Evolutionary conservation across 1,140 invertebrate species (phyloP).

Genomic region (Rhizoglyphus robini): DNA sequence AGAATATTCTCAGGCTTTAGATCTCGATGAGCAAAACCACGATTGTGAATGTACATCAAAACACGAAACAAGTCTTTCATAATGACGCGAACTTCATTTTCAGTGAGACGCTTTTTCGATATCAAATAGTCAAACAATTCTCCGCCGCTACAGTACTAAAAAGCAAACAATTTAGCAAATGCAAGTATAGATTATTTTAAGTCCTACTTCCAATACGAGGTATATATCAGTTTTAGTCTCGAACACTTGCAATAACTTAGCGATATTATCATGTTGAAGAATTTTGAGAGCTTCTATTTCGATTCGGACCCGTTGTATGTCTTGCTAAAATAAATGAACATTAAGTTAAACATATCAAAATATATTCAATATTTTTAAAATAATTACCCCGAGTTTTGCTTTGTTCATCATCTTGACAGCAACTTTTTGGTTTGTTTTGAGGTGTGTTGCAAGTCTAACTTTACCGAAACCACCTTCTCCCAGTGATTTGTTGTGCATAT

Average conservation of each 20-base stretch:
- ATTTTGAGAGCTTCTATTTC: constrained; percentile 67
- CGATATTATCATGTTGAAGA: constrained; percentile 65
- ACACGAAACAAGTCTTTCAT: constrained; percentile 44
- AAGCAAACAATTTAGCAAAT: neutral
- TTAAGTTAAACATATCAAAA: neutral
- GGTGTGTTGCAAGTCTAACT: constrained; percentile 61
- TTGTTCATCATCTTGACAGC: constrained; percentile 80
- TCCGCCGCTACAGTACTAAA: constrained; percentile 59
- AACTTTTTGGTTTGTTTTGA: constrained; percentile 61
- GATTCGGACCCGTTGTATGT: constrained; percentile 57
- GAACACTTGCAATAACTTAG: constrained; percentile 65
- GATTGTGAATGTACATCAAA: constrained; percentile 56
- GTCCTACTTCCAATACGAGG: constrained; percentile 51
- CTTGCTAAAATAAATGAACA: constrained; percentile 37
- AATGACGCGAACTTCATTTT: constrained; percentile 59
- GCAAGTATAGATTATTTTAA: constrained; percentile 3
- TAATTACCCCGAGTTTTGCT: constrained; percentile 44
- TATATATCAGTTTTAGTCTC: constrained; percentile 57
- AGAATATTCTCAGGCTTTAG: constrained; percentile 72
- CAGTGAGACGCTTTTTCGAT: constrained; percentile 50
- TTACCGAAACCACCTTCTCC: constrained; percentile 52
- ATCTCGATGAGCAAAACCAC: constrained; percentile 64
- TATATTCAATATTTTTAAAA: neutral
- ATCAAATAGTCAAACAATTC: constrained; percentile 76
- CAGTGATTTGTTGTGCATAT: constrained; percentile 21